Evolutionary conservation across 37 sponge, comb jelly and placozoan genomes (phyloP).

Genomic region (Petrosia ficiformis): DNA sequence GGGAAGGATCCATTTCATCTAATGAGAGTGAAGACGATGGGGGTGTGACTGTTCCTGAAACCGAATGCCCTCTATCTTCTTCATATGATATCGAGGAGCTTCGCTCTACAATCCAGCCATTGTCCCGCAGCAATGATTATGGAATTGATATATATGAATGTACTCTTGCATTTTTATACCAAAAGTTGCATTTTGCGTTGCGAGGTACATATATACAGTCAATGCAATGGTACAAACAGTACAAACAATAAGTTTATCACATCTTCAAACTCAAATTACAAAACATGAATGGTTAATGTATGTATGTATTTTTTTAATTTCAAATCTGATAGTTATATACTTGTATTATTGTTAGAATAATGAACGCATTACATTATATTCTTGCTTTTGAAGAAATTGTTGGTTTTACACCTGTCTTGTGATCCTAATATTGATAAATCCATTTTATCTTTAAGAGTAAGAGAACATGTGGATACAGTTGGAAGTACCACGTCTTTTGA

Average conservation of each 20-base stretch:
- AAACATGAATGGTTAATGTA: no score
- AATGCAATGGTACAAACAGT: no score
- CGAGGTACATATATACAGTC: background rate
- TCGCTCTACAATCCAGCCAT: background rate
- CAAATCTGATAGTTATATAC: background rate
- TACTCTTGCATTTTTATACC: background rate
- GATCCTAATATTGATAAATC: constrained; percentile 13
- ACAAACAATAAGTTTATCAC: no score
- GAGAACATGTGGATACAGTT: constrained; percentile 16
- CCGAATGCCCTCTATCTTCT: background rate
- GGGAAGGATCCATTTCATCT: background rate
- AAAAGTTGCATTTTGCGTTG: background rate
- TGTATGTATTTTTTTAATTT: background rate
- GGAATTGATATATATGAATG: background rate
- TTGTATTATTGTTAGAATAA: background rate
- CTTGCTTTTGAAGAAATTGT: background rate
- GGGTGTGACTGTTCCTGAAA: background rate
- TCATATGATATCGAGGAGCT: background rate
- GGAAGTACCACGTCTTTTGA: background rate
- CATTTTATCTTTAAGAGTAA: constrained; percentile 19
- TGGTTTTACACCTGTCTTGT: background rate
- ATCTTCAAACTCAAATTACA: no score
- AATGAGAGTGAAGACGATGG: background rate
- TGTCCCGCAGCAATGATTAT: background rate
- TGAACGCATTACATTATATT: background rate